Conservation (phyloP, 2,113 vertebrate genomes). For the Eurypyga helias region DNA sequence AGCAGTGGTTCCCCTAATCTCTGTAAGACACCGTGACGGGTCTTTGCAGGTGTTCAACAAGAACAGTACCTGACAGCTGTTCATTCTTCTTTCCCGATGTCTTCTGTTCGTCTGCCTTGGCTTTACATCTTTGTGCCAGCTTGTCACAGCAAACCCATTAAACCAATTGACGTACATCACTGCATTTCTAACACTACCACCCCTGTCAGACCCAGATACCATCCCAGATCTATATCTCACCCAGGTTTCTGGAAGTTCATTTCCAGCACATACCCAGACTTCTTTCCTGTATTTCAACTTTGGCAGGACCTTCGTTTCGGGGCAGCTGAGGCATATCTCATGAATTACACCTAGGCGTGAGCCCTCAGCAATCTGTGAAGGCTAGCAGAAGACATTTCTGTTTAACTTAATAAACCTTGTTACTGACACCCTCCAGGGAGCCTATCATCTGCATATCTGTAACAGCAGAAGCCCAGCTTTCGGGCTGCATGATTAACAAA, state of each 20-base stretch:
- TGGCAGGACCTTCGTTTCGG: neutral
- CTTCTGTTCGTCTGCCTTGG: neutral
- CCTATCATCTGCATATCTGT: neutral
- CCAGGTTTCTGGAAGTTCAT: neutral
- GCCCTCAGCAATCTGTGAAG: neutral
- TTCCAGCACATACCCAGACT: neutral
- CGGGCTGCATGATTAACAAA: neutral
- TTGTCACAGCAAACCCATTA: neutral
- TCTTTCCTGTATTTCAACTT: neutral
- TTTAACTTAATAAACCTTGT: neutral
- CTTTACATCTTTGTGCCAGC: neutral
- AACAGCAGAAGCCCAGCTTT: neutral
- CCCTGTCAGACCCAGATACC: neutral
- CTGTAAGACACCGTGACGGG: neutral
- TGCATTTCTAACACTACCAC: neutral
- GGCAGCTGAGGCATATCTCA: neutral
- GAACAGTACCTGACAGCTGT: neutral
- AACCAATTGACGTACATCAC: neutral
- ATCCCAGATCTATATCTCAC: neutral
- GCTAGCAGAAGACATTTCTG: neutral
- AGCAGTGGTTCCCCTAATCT: neutral
- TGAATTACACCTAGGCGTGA: neutral
- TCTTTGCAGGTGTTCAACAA: neutral
- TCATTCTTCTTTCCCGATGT: neutral
- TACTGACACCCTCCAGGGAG: neutral